Base-by-base conservation (phyloP, 2,797 vertebrate species). In the Rallus crepitans region DNA sequence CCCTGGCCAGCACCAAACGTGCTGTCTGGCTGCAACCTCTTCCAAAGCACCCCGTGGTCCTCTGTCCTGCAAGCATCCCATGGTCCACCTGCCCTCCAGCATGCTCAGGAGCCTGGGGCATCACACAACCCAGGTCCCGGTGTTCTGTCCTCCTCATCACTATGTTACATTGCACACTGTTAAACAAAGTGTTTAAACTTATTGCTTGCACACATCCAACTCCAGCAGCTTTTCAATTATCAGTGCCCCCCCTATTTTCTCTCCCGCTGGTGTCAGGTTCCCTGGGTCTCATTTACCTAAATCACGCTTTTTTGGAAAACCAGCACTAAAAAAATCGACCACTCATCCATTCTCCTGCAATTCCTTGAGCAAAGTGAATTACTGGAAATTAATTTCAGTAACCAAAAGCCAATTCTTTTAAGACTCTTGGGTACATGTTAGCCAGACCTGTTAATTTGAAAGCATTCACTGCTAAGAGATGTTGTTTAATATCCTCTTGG, bases 401-500 rank as follows among this genome's bases (percentile, higher is more conserved):
- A 55, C 82, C 27, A 79, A 94, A 87, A 89, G 73, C 53, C 77
- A 61, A 59, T 69, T 90, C 13, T 93, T 91, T 85, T 37, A 83
- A 91, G 85, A 93, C 45, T 95, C 60, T 10, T 86, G 69, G 76
- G 66, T 69, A 28, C 55, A 53, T 1, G 2, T 90, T 75, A 83
- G 64, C 60, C 61, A 93, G 90, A 90, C 63, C 83, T 82, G 93
- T 70, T 93, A 94, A 92, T 85, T 93, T 92, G 73, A 35, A 89
- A 94, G 84, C 6, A 9, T 64, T 93, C 93, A 85, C 68, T 94
- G 60, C 90, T 93, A 80, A 53, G 64, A 94, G 76, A 95, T 89
- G 87, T 50, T 94, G 90, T 95, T 97, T 94, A 96, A 97, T 89
- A 92, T 95, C 91, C 93, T 96, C 73, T 91, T 64, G 88, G 96